Conservation (phyloP, 2,888 invertebrate species). For the Agrenia bidenticulata region DNA sequence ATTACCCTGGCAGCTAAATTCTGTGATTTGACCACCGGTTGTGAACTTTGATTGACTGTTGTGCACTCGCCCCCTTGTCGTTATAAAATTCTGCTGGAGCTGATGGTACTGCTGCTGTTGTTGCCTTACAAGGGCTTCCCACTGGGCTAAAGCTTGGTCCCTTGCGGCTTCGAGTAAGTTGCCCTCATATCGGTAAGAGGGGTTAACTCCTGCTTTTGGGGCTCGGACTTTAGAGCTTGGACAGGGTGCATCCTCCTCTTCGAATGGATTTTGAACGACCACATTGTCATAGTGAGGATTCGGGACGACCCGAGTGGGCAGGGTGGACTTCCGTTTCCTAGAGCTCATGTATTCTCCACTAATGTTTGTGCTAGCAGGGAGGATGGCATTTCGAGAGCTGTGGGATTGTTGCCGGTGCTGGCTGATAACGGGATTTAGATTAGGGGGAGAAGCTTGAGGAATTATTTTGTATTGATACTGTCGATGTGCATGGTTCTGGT, state of each 20-base stretch:
- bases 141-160: not conserved
- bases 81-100: not conserved
- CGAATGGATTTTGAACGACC: constrained; percentile 31
- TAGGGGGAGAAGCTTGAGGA: not conserved
- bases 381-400: not conserved
- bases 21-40: constrained; percentile 1
- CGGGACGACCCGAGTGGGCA: not conserved
- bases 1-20: not conserved
- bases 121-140: not conserved
- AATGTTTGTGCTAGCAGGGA: no score
- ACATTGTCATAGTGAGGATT: constrained; percentile 15
- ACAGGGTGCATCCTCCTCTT: constrained; percentile 16
- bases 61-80: not conserved
- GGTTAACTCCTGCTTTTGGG: not conserved
- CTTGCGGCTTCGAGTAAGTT: no score
- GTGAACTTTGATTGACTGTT: not conserved
- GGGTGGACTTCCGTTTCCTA: constrained; percentile 14
- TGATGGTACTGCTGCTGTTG: not conserved
- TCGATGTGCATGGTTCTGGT: not conserved
- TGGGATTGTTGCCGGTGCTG: not conserved
- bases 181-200: not conserved
- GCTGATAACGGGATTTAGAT: not conserved
- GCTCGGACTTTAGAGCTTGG: not conserved
- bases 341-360: not conserved
- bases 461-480: constrained; percentile 15